These are phyloP conservation scores for Thunnus thynnus DNA, from an alignment of 2,113 vertebrate species.

Conservation along the genomic window DNA sequence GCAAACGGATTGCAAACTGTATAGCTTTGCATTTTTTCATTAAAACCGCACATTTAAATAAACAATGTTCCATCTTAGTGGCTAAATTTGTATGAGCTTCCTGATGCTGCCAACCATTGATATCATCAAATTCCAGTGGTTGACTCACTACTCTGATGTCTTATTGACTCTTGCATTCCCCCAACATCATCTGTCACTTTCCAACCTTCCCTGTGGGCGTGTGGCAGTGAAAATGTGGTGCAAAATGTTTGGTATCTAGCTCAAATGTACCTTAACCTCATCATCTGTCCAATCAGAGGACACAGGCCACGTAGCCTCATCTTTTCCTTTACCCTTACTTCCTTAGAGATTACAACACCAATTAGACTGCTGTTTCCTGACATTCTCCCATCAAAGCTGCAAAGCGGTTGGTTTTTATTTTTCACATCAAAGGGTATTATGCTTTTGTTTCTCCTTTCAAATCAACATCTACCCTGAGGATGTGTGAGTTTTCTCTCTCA, in stretches of 20 bases:
- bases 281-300: constrained; percentile 42
- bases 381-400: constrained; percentile 78
- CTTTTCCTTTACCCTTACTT: constrained; percentile 42
- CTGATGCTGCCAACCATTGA: not conserved
- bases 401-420: constrained; percentile 80
- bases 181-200: not conserved
- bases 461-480: constrained; percentile 82
- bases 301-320: constrained; percentile 14
- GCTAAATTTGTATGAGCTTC: not conserved
- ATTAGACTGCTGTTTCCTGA: constrained; percentile 81
- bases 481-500: constrained; percentile 60
- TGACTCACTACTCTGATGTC: constrained; percentile 2
- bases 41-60: not conserved
- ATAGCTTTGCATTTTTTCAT: not conserved
- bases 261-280: constrained; percentile 7
- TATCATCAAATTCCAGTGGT: not conserved
- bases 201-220: not conserved
- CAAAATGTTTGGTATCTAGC: constrained; percentile 32
- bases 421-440: constrained; percentile 81
- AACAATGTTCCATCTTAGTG: not conserved
- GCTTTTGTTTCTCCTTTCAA: constrained; percentile 81
- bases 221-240: not conserved
- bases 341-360: constrained; percentile 77
- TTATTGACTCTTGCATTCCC: constrained; percentile 5
- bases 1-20: not conserved